Conservation (phyloP, 2,888 invertebrate species). For the Xanthia togata region DNA sequence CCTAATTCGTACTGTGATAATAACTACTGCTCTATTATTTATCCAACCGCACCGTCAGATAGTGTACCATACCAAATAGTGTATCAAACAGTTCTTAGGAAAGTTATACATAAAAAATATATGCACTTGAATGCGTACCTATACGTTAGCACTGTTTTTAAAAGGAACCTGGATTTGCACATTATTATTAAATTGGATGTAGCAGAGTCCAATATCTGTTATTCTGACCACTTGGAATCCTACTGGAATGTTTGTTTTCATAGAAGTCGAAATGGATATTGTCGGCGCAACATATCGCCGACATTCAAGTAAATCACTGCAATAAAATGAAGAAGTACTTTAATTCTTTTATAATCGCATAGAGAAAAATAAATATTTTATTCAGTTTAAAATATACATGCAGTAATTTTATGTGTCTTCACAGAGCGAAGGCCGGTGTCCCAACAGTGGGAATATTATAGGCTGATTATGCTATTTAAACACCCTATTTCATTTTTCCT, state of each 20-base stretch:
- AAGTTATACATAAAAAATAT: background rate
- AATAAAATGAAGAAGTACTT: background rate
- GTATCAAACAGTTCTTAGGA: background rate
- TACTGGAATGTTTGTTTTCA: background rate
- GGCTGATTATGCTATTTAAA: background rate
- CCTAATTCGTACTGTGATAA: constrained; percentile 3
- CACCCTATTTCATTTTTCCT: background rate
- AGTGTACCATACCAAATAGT: background rate
- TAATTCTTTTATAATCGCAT: too few relatives aligned
- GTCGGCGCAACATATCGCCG: background rate
- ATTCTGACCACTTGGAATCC: background rate
- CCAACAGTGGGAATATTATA: too few relatives aligned
- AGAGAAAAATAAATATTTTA: constrained; percentile 1
- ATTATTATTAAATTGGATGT: background rate
- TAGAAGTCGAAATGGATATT: background rate
- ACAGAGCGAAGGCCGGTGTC: too few relatives aligned
- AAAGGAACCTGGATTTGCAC: background rate
- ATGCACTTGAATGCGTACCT: background rate
- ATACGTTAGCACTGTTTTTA: background rate
- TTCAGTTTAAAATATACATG: background rate
- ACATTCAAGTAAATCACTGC: background rate
- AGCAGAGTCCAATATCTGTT: background rate
- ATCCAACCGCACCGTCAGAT: background rate
- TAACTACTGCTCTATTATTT: background rate
- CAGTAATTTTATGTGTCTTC: too few relatives aligned